These are phyloP conservation scores for Verasper variegatus DNA, from an alignment of 2,113 vertebrate species.

Conservation along the genomic window DNA sequence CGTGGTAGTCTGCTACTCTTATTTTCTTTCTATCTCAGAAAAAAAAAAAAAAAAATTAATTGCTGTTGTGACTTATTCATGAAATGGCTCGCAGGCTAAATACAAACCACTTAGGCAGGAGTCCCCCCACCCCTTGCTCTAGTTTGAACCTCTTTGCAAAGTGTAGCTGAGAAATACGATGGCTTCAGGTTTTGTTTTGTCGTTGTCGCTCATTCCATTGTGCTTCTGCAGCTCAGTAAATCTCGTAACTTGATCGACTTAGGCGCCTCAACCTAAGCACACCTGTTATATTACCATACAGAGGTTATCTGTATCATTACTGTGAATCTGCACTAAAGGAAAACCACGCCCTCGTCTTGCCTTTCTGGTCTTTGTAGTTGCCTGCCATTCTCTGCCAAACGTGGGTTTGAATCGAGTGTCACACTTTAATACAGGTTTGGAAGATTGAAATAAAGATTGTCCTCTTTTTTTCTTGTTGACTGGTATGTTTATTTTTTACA, in stretches of 20 bases:
- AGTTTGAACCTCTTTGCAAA: not conserved
- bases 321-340: conserved; percentile 63
- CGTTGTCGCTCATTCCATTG: not conserved
- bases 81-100: too few relatives aligned
- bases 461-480: conserved; percentile 56
- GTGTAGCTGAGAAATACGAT: conserved; percentile 3
- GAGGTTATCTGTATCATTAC: conserved; percentile 46
- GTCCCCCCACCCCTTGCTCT: not conserved
- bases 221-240: conserved; percentile 25
- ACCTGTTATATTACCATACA: conserved; percentile 30
- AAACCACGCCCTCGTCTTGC: conserved; percentile 62
- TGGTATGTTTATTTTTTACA: not conserved
- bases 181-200: not conserved
- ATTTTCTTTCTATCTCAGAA: too few relatives aligned
- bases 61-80: too few relatives aligned
- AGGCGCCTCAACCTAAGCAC: conserved; percentile 31
- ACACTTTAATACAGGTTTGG: conserved; percentile 71
- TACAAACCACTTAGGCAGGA: not conserved
- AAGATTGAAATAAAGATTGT: conserved; percentile 78
- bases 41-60: too few relatives aligned
- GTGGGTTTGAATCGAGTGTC: conserved; percentile 64
- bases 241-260: not conserved
- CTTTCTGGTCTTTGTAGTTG: conserved; percentile 71
- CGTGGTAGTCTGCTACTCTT: too few relatives aligned
- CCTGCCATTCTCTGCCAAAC: conserved; percentile 68